Conservation (phyloP, 2,888 invertebrate species). For the Metopia argyrocephala region DNA sequence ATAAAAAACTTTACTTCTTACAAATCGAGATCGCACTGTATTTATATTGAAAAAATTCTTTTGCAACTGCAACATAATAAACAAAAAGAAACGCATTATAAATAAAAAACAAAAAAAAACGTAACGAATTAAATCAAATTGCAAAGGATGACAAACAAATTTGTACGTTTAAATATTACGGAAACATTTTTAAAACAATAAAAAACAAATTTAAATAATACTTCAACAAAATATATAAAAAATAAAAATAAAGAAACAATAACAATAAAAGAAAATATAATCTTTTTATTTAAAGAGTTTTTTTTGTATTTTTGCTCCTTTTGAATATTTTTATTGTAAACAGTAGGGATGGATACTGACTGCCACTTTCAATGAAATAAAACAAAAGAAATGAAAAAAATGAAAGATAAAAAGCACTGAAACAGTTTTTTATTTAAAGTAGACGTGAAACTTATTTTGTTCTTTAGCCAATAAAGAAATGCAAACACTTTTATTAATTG, state of each 20-base stretch:
- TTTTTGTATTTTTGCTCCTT: slow-evolving; percentile 2
- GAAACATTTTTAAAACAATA: slow-evolving; percentile 55
- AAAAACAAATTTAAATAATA: slow-evolving; percentile 50
- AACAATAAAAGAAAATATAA: slow-evolving; percentile 9
- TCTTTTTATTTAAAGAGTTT: slow-evolving; percentile 3
- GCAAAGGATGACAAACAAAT: slow-evolving; percentile 19
- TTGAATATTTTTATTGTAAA: slow-evolving; percentile 21
- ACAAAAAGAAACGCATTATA: background rate
- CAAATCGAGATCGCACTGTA: no score
- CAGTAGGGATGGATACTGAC: background rate
- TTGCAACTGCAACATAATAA: background rate
- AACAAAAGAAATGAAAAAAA: background rate
- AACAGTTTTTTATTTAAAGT: no score
- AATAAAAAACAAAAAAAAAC: background rate
- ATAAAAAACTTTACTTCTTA: no score
- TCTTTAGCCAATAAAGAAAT: background rate
- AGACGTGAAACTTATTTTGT: background rate
- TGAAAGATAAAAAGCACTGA: background rate
- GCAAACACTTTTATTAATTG: background rate
- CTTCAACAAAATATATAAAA: slow-evolving; percentile 24
- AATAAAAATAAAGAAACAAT: background rate
- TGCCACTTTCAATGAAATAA: background rate
- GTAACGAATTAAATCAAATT: background rate
- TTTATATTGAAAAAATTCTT: no score
- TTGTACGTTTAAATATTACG: slow-evolving; percentile 60